phyloP scores from a whole-genome alignment of 2,113 vertebrate genomes.

The Saccopteryx bilineata region DNA sequence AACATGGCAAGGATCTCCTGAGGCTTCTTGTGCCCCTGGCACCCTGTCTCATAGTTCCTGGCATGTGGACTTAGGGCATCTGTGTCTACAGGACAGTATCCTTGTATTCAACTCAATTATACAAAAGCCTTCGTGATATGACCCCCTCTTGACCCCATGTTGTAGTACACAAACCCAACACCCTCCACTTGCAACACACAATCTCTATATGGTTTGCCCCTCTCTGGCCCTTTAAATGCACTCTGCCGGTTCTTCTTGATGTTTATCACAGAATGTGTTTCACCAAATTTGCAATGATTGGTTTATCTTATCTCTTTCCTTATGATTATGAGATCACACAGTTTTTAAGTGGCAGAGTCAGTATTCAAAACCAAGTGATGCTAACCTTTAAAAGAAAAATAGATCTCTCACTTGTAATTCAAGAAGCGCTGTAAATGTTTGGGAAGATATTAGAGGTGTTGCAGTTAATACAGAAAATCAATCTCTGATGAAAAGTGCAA shows the following conservation, averaged over 20 bases:
- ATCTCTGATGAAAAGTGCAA: slow-evolving; percentile 31
- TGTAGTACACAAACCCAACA: neutral
- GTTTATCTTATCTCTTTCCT: neutral
- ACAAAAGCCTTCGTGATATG: neutral
- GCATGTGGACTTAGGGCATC: neutral
- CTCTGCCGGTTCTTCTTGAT: neutral
- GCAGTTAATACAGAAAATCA: slow-evolving; percentile 25
- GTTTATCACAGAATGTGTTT: neutral
- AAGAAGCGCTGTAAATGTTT: neutral
- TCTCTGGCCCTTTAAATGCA: neutral
- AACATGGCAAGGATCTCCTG: neutral
- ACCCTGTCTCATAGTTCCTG: neutral
- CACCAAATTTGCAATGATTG: neutral
- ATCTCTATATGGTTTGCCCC: neutral
- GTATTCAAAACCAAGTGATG: neutral
- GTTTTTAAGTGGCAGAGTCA: slow-evolving; percentile 30
- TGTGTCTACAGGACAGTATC: neutral
- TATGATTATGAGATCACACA: neutral
- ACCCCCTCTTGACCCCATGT: neutral
- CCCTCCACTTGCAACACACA: neutral
- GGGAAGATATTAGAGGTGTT: neutral
- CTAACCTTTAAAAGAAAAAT: neutral
- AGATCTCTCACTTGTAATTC: neutral
- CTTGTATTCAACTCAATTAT: neutral
- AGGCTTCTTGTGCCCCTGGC: neutral